Percentiles rank a stretch among this genome's conserved stretches.
Evolutionary conservation across 2,888 invertebrate genomes (phyloP).

Genomic region (Pyralis farinalis): DNA sequence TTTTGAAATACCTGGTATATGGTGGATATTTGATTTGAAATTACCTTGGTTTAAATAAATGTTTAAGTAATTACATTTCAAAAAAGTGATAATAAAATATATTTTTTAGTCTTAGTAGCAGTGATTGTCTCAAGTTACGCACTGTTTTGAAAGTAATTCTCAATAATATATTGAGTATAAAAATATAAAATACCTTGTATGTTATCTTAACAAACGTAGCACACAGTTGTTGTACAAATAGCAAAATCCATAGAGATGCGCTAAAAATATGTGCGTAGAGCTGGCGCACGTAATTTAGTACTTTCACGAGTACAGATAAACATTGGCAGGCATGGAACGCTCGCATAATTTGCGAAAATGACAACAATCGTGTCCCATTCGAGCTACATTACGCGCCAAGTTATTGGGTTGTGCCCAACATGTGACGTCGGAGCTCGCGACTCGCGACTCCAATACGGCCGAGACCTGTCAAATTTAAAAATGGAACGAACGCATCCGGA

Average conservation of each 20-base stretch:
- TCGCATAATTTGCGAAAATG: slow-evolving; percentile 74
- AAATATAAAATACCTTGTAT: too few species aligned
- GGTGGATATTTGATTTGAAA: too few species aligned
- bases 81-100: too few species aligned
- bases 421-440: slow-evolving; percentile 27
- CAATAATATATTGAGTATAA: slow-evolving; percentile 10
- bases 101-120: too few species aligned
- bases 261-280: slow-evolving; percentile 50
- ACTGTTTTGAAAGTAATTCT: slow-evolving; percentile 5
- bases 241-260: slow-evolving; percentile 35
- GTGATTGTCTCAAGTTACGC: too few species aligned
- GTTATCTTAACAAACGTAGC: too few species aligned
- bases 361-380: slow-evolving; percentile 70
- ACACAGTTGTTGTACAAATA: too few species aligned
- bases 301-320: slow-evolving; percentile 67
- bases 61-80: too few species aligned
- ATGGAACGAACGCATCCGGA: slow-evolving; percentile 73
- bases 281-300: slow-evolving; percentile 59
- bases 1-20: too few species aligned
- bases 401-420: slow-evolving; percentile 39
- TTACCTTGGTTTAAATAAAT: too few species aligned
- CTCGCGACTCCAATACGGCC: slow-evolving; percentile 28
- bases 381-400: slow-evolving; percentile 69
- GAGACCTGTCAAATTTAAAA: slow-evolving; percentile 78
- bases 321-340: slow-evolving; percentile 66